Percentiles rank a stretch among this genome's conserved stretches.
Evolutionary conservation across 2,888 invertebrate species (phyloP).

Genomic region (Pristionchus mayeri): DNA sequence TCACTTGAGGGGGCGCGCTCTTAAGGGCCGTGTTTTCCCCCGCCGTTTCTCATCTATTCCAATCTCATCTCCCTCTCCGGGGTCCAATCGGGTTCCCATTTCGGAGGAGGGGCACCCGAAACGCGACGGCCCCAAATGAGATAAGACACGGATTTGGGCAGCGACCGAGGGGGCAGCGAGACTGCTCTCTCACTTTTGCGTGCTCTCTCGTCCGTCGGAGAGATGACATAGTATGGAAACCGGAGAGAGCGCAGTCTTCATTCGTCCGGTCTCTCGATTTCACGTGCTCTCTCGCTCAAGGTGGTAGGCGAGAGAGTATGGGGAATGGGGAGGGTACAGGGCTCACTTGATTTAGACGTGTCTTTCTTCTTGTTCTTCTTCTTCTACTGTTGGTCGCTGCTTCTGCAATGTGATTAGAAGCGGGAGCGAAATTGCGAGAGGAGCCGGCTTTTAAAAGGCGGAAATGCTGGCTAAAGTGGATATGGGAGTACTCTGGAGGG

Average conservation of each 20-base stretch:
- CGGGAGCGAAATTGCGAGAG: too few species aligned
- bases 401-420: too few species aligned
- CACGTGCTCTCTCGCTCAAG: not conserved
- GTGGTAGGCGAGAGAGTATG: not conserved
- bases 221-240: not conserved
- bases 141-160: slow-evolving; percentile 1
- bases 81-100: slow-evolving; percentile 3
- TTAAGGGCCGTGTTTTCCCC: too few species aligned
- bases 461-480: too few species aligned
- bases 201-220: not conserved
- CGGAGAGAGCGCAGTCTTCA: not conserved
- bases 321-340: not conserved
- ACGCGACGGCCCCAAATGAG: not conserved
- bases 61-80: not conserved
- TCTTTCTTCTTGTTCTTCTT: too few species aligned
- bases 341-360: too few species aligned
- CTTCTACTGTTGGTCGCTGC: too few species aligned
- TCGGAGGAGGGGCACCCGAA: not conserved
- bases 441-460: too few species aligned
- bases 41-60: not conserved
- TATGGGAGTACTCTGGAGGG: too few species aligned
- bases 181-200: not conserved
- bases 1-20: too few species aligned
- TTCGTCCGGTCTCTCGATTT: not conserved
- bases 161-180: not conserved